These are phyloP conservation scores for Sebastiscus albofasciatus DNA, from an alignment of 2,797 vertebrate genomes.

Conservation along the genomic window DNA sequence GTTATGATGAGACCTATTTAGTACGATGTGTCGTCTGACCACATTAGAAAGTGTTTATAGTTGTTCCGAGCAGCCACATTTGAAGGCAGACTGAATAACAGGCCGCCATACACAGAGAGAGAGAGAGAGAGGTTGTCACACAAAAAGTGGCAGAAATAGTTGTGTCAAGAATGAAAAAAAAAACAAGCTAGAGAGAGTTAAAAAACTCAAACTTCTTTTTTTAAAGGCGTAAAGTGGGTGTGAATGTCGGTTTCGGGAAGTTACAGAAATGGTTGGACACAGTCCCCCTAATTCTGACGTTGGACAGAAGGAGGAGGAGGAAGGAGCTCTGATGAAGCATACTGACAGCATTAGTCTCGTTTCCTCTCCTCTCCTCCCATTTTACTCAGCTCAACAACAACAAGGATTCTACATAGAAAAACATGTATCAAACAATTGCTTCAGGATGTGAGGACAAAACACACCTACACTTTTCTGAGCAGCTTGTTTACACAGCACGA, in stretches of 20 bases:
- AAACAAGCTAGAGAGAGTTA: neutral
- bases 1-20: neutral
- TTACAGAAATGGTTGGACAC: neutral
- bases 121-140: too few relatives aligned
- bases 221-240: neutral
- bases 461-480: constrained; percentile 1
- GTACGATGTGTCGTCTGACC: neutral
- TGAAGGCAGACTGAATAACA: neutral
- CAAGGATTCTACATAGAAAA: neutral
- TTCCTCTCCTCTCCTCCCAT: neutral
- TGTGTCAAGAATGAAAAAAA: neutral
- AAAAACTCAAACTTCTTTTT: neutral
- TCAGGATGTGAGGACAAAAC: constrained; percentile 31
- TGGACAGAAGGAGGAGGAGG: neutral
- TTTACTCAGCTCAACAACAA: neutral
- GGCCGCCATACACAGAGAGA: too few relatives aligned
- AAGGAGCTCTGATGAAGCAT: neutral
- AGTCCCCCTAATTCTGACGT: neutral
- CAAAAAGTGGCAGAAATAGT: neutral
- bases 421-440: constrained; percentile 8
- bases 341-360: neutral
- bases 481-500: constrained; percentile 49
- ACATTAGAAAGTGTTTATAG: neutral
- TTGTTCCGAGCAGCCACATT: neutral
- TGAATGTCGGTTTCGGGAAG: neutral